Base-by-base conservation (phyloP, 2,797 vertebrate genomes). In the Tarsius wallacei region DNA sequence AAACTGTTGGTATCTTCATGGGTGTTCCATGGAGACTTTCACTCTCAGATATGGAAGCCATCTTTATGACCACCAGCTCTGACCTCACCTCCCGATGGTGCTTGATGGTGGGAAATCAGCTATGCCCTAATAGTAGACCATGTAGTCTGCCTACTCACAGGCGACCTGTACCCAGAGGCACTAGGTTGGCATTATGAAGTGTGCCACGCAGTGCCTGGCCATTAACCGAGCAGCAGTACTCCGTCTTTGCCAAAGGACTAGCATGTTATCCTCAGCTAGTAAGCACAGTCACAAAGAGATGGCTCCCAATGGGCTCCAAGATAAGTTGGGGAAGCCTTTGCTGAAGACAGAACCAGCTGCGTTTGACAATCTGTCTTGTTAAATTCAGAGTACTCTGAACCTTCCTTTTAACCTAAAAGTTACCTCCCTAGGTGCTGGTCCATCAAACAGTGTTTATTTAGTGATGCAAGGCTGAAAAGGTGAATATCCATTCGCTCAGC, bases 61-160 rank as follows among this genome's bases (percentile, higher is more conserved):
- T 71, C 97, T 93, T 97, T 90, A 91, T 91, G 93, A 96, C 93
- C 82, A 94, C 93, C 85, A 61, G 90, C 97, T 97, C 96, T 90
- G 94, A 95, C 96, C 98, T 97, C 97, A 97, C 94, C 93, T 96
- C 95, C 93, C 78, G 86, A 66, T 57, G 96, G 97, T 77, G 93
- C 88, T 80, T 88, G 93, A 96, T 97, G 97, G 96, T 94, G 87
- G 95, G 81, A 97, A 98, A 98, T 96, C 90, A 97, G 82, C 92
- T 91, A 78, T 31, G 57, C 84, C 87, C 33, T 96, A 82, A 89
- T 47, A 86, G 94, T 92, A 93, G 96, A 96, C 55, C 78, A 89
- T 7, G 1, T 7, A 9, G 31, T 51, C 33, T 31, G n/a, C 33
- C 31, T 7, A 2, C 0, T 36, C 70, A 26, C 9, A 12, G 57